phyloP scores from a whole-genome alignment of 2,113 vertebrate genomes.

The Pelecanoides urinatrix region DNA sequence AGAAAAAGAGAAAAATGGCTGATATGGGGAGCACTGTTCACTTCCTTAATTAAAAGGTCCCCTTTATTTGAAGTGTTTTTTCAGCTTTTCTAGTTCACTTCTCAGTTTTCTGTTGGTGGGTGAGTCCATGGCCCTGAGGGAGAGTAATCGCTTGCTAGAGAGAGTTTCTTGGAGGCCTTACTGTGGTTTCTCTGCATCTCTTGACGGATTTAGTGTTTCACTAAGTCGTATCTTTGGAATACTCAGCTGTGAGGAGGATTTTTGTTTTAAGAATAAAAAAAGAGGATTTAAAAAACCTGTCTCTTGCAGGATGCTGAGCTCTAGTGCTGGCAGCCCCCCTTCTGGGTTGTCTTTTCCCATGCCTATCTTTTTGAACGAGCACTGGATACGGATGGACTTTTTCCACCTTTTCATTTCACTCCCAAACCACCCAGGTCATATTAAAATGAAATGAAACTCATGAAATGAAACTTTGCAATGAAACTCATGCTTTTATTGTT shows the following conservation, averaged over 20 bases:
- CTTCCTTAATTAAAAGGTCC: neutral
- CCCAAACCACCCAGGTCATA: neutral
- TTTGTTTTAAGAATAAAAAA: neutral
- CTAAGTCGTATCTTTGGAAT: neutral
- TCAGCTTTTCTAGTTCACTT: neutral
- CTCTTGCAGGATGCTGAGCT: neutral
- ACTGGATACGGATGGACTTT: neutral
- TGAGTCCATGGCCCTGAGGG: neutral
- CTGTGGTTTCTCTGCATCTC: neutral
- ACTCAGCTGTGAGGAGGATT: neutral
- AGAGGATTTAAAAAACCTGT: neutral
- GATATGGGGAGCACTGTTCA: neutral
- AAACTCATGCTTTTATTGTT: neutral
- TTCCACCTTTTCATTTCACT: neutral
- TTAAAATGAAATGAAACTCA: neutral
- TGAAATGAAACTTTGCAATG: neutral
- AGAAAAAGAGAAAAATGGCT: neutral
- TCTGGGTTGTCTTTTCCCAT: neutral
- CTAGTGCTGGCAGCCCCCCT: neutral
- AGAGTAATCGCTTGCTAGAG: neutral
- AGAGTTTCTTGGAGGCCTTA: neutral
- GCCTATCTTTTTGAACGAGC: neutral
- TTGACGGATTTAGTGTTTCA: neutral
- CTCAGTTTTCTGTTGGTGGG: neutral
- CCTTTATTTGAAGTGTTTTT: neutral